These are phyloP conservation scores for Malurus elegans DNA, from an alignment of 2,113 vertebrate genomes.

Conservation along the genomic window DNA sequence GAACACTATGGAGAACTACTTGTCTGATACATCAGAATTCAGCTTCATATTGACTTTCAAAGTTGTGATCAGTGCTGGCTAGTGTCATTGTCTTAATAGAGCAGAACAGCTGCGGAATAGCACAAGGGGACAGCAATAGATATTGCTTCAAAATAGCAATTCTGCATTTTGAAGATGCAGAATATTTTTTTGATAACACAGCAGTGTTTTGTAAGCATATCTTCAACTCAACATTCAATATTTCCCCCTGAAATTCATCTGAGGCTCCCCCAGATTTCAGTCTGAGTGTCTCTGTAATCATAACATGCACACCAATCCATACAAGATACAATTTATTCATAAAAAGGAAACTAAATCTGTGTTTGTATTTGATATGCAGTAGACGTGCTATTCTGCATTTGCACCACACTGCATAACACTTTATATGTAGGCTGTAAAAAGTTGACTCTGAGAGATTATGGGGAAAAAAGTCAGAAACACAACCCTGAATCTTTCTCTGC, in stretches of 20 bases:
- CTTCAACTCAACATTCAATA: not conserved
- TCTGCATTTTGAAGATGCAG: not conserved
- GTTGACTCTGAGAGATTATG: not conserved
- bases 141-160: no score
- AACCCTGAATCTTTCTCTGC: constrained; percentile 42
- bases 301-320: not conserved
- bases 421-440: not conserved
- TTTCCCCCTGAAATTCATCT: not conserved
- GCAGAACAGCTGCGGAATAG: not conserved
- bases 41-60: not conserved
- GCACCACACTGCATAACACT: not conserved
- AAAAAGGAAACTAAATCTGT: not conserved
- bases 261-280: not conserved
- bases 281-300: not conserved
- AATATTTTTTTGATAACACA: not conserved
- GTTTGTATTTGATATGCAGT: not conserved
- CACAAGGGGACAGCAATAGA: not conserved
- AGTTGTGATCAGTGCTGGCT: not conserved
- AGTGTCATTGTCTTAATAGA: not conserved
- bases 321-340: not conserved
- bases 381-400: not conserved
- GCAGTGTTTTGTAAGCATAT: not conserved
- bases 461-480: constrained; percentile 34
- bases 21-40: not conserved
- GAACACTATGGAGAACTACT: not conserved